Conservation (phyloP, 1,140 invertebrate species). For the Laupala kohalensis region DNA sequence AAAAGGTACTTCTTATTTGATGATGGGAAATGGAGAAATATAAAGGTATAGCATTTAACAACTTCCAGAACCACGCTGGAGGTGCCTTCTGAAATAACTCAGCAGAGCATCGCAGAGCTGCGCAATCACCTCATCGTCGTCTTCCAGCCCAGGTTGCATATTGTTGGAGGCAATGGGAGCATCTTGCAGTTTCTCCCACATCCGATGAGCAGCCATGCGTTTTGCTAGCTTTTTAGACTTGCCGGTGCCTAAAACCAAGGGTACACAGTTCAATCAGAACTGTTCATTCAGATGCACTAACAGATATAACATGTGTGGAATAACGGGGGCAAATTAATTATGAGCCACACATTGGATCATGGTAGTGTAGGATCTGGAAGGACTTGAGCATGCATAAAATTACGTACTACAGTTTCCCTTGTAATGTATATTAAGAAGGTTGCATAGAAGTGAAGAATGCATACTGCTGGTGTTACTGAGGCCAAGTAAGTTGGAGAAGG, state of each 20-base stretch:
- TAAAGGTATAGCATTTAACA: not conserved
- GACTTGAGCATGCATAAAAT: too few relatives aligned
- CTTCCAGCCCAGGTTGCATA: conserved; percentile 24
- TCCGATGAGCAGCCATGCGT: conserved; percentile 80
- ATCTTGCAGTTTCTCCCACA: conserved; percentile 74
- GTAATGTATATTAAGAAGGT: too few relatives aligned
- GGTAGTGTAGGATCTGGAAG: too few relatives aligned
- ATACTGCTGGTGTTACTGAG: too few relatives aligned
- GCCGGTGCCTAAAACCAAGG: conserved; percentile 43
- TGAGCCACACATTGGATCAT: too few relatives aligned
- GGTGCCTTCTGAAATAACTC: not conserved
- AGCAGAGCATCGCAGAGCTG: conserved; percentile 27
- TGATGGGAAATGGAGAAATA: not conserved
- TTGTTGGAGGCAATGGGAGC: conserved; percentile 50
- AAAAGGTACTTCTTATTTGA: not conserved
- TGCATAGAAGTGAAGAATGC: too few relatives aligned
- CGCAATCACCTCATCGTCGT: conserved; percentile 30
- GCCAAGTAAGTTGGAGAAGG: too few relatives aligned
- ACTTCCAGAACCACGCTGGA: not conserved
- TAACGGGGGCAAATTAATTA: too few relatives aligned
- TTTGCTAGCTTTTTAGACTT: conserved; percentile 95
- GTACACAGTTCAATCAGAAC: too few relatives aligned
- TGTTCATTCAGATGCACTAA: too few relatives aligned
- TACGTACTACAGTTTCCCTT: too few relatives aligned
- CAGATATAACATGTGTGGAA: too few relatives aligned